phyloP scores from a whole-genome alignment of 1,140 invertebrate species.

The Trachymyrmex cornetzi region DNA sequence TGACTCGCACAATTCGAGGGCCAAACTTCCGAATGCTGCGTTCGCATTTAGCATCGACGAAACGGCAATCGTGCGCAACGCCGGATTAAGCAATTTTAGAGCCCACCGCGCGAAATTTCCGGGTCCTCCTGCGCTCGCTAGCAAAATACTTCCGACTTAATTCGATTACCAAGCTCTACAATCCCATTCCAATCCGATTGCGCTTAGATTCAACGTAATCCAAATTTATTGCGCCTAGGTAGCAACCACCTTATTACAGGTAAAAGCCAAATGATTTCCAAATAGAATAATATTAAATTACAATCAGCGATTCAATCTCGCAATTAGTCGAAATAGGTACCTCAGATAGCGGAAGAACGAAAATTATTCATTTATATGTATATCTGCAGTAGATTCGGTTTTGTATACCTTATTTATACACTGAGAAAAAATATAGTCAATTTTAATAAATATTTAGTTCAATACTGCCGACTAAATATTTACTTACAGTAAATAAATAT shows the following conservation, averaged over 20 bases:
- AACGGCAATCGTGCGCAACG: slow-evolving; percentile 65
- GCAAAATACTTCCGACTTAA: slow-evolving; percentile 58
- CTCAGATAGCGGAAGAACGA: not conserved
- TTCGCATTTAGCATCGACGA: slow-evolving; percentile 71
- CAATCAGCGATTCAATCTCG: not conserved
- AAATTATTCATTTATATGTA: not conserved
- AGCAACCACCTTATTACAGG: slow-evolving; percentile 24
- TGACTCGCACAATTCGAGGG: slow-evolving; percentile 62
- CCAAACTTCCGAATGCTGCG: slow-evolving; percentile 68
- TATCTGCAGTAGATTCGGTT: not conserved
- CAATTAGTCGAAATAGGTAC: too few species aligned
- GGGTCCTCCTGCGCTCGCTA: slow-evolving; percentile 28
- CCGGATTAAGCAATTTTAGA: slow-evolving; percentile 68
- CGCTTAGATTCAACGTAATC: slow-evolving; percentile 51
- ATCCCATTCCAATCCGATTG: slow-evolving; percentile 44
- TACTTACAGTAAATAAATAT: too few species aligned
- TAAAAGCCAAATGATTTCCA: slow-evolving; percentile 15
- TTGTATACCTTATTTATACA: not conserved
- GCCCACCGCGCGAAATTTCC: slow-evolving; percentile 58
- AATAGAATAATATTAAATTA: slow-evolving; percentile 17
- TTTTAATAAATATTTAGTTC: too few species aligned
- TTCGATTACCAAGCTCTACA: slow-evolving; percentile 46
- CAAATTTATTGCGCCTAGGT: slow-evolving; percentile 43
- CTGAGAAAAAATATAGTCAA: too few species aligned
- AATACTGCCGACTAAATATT: too few species aligned